These are phyloP conservation scores for Acrocephalus kingi DNA, from an alignment of 2,113 vertebrate species.

Conservation along the genomic window DNA sequence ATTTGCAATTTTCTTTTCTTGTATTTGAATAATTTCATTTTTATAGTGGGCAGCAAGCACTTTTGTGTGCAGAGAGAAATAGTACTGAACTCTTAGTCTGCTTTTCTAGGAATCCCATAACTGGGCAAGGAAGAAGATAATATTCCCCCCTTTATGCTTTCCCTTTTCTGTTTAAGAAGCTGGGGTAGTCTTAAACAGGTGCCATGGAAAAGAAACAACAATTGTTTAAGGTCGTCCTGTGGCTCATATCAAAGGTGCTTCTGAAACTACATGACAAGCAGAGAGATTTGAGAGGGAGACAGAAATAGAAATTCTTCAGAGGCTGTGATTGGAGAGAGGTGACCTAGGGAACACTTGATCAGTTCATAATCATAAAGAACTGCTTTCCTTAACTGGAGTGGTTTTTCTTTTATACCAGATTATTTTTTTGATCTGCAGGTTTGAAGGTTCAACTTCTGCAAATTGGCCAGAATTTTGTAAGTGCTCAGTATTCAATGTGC, in stretches of 20 bases:
- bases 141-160: background rate
- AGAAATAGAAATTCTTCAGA: constrained; percentile 52
- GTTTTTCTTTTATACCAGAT: background rate
- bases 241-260: constrained; percentile 36
- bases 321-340: background rate
- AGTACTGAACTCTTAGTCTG: background rate
- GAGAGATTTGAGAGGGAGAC: background rate
- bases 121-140: background rate
- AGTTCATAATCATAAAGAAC: background rate
- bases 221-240: background rate
- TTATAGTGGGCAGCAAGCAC: background rate
- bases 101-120: background rate
- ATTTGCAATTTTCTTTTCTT: background rate
- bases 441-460: background rate
- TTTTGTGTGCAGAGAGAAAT: background rate
- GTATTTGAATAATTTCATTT: background rate
- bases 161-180: background rate
- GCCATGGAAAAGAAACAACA: background rate
- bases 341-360: background rate
- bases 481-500: background rate
- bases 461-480: background rate
- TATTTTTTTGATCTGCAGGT: background rate
- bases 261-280: constrained; percentile 59
- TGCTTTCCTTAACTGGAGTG: background rate
- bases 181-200: background rate